Evolutionary conservation across 2,797 vertebrate genomes (phyloP).

Genomic region (Chlorospingus flavigularis): DNA sequence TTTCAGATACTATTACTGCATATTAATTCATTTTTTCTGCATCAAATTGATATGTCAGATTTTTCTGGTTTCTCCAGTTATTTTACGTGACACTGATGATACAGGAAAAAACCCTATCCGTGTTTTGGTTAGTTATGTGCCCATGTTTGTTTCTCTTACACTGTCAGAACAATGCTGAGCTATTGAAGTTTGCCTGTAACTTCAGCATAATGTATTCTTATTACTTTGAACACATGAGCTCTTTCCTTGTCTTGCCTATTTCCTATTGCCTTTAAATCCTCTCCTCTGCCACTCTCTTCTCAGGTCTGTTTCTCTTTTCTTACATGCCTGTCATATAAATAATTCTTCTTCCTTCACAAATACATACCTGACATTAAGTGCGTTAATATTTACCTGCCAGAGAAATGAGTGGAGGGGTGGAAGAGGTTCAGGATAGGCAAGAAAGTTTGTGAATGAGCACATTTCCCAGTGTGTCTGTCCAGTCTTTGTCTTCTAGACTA

Average conservation of each 20-base stretch:
- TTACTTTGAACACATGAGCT: background rate
- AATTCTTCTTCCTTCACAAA: background rate
- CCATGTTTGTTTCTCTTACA: background rate
- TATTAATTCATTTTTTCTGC: background rate
- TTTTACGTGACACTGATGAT: background rate
- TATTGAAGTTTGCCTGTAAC: background rate
- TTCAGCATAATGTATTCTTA: background rate
- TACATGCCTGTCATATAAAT: background rate
- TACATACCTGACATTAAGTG: background rate
- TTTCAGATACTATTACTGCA: background rate
- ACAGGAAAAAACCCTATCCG: background rate
- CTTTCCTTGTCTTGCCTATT: background rate
- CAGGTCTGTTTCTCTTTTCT: background rate
- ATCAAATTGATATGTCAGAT: background rate
- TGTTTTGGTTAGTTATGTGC: background rate
- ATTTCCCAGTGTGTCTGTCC: background rate
- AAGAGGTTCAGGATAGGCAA: background rate
- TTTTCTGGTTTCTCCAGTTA: constrained; percentile 1
- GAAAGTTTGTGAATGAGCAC: background rate
- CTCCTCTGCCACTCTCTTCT: background rate
- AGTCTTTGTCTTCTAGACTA: background rate
- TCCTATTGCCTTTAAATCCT: background rate
- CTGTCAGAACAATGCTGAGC: background rate
- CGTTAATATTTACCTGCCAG: background rate
- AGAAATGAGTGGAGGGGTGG: background rate